Base-by-base conservation (phyloP, 2,888 invertebrate species). In the Philaethria dido region DNA sequence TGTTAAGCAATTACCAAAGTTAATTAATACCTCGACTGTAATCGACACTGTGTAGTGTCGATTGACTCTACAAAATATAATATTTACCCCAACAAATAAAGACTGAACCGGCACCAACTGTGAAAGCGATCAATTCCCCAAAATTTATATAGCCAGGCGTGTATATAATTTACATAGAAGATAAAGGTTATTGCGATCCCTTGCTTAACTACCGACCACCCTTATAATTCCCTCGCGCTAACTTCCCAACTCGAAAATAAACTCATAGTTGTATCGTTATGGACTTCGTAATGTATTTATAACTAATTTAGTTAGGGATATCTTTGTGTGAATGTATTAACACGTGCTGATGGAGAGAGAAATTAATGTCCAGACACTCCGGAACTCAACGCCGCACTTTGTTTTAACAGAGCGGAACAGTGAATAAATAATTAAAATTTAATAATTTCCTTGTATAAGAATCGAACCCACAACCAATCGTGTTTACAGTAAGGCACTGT, bases 161-260 rank as follows among this genome's bases (percentile, higher is more conserved):
- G 5, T 25, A 57, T 16, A 57, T 64, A 64, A 39, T 57, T 57
- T 57, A 64, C 42, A 48, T 25, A 3, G 47, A 64, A 48, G 36
- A 64, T 55, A 55, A 64, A 64, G 20, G 33, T 55, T 57, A 64
- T 64, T 48, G 57, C 36, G 33, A 57, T 57, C 47, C 55, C 16
- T 48, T 55, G 36, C 33, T 45, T 55, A 55, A 55, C 20, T 20
- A 18, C 62, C 6, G 29, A n/a, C 29, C 14, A 57, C 64, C 57
- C 64, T 64, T 39, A 64, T 64, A 64, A 64, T 48, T 64, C 57
- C 48, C 45, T 18, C 20, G 29, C 25, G 54, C 20, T 42, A 57
- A 57, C 57, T 57, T 57, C 42, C 42, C 22, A 42, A 57, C 42
- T 42, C 57, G 25, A 42, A 57, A 57, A 57, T 42, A 42, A 57